phyloP scores from a whole-genome alignment of 1,140 invertebrate species.

The Zaprionus camerounensis region DNA sequence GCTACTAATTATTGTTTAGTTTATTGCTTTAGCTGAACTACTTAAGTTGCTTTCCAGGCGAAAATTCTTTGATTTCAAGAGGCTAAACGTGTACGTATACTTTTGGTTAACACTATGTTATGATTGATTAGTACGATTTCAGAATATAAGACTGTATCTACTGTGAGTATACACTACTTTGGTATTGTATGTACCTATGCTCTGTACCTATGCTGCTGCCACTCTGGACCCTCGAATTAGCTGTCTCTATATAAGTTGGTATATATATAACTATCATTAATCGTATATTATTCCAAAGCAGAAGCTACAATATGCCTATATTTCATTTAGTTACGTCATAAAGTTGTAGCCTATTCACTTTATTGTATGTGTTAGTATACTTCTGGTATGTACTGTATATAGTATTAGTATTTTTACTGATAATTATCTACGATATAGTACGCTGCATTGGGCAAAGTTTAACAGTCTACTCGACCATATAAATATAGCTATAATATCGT shows the following conservation, averaged over 20 bases:
- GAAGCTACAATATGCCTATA: background rate
- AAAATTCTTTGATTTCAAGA: conserved; percentile 70
- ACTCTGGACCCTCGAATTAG: conserved; percentile 54
- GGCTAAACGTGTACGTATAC: conserved; percentile 69
- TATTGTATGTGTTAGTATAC: conserved; percentile 18
- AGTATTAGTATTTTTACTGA: background rate
- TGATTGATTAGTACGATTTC: conserved; percentile 8
- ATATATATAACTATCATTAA: conserved; percentile 23
- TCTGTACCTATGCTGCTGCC: conserved; percentile 17
- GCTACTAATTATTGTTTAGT: conserved; percentile 63
- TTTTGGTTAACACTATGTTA: conserved; percentile 51
- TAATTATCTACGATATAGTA: conserved; percentile 20
- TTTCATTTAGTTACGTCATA: background rate
- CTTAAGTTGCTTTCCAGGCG: conserved; percentile 6
- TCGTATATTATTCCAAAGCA: background rate
- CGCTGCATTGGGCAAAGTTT: conserved; percentile 40
- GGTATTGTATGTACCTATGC: background rate
- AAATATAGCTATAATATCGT: conserved; percentile 9
- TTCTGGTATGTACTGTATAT: conserved; percentile 3
- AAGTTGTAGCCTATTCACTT: conserved; percentile 4
- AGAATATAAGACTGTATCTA: conserved; percentile 40
- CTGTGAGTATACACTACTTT: conserved; percentile 21
- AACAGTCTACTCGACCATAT: conserved; percentile 15
- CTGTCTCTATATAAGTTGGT: conserved; percentile 30
- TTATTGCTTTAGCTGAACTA: conserved; percentile 61